These are phyloP conservation scores for Gyps fulvus DNA, from an alignment of 2,113 vertebrate genomes.

Conservation along the genomic window DNA sequence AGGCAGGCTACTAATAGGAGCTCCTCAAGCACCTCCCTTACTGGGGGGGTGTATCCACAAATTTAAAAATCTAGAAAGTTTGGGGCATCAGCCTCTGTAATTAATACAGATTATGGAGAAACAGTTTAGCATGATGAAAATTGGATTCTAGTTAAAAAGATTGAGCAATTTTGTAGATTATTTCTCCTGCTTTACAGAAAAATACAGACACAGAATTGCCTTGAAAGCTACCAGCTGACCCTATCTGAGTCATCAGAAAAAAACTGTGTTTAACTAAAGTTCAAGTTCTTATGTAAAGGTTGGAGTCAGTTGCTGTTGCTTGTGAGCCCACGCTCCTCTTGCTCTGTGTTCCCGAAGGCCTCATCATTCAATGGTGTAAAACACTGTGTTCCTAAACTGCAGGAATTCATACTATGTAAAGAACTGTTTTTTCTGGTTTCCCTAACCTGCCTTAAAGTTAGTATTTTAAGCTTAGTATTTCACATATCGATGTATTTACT, in stretches of 20 bases:
- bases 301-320: background rate
- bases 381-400: background rate
- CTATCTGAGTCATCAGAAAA: background rate
- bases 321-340: background rate
- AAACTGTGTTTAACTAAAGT: background rate
- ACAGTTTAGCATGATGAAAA: background rate
- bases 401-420: background rate
- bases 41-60: background rate
- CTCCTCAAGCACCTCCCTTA: background rate
- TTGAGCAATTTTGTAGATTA: background rate
- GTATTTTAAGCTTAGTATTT: background rate
- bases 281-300: background rate
- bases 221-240: background rate
- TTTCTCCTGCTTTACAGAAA: background rate
- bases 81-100: background rate
- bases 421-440: background rate
- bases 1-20: background rate
- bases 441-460: background rate
- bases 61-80: background rate
- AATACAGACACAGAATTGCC: background rate
- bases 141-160: background rate
- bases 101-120: background rate
- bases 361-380: background rate
- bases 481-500: background rate
- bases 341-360: fast-evolving